Conservation (phyloP, 2,113 vertebrate species). For the Todiramphus chloris region DNA sequence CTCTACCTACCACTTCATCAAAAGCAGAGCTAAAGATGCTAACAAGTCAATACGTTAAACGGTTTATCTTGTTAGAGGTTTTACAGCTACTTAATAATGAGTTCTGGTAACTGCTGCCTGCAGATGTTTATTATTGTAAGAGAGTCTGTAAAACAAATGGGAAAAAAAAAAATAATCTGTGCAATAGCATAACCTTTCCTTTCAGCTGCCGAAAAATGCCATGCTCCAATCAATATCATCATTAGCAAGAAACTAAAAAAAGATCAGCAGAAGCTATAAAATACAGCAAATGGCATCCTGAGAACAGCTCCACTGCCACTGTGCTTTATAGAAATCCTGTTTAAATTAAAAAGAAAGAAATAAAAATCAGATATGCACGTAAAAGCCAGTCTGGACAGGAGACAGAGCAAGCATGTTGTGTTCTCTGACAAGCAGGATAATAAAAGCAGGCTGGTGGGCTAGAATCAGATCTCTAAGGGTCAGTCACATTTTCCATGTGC, state of each 20-base stretch:
- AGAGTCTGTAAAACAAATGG: not conserved
- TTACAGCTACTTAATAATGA: conserved; percentile 36
- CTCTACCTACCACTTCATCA: not conserved
- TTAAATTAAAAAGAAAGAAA: not conserved
- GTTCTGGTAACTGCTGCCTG: conserved; percentile 4
- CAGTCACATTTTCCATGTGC: conserved; percentile 65
- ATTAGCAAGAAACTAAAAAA: conserved; percentile 26
- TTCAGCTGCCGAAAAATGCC: conserved; percentile 29
- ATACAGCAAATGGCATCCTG: not conserved
- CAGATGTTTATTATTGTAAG: not conserved
- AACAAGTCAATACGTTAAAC: not conserved
- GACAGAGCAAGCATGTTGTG: not conserved
- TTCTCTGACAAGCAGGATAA: not conserved
- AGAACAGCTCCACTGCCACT: not conserved
- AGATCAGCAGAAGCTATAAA: conserved; percentile 21
- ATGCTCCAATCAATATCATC: conserved; percentile 25
- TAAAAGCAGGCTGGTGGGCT: not conserved
- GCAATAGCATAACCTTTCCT: not conserved
- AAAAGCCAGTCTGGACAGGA: not conserved
- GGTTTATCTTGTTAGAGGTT: not conserved
- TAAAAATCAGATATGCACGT: not conserved
- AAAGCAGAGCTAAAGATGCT: not conserved
- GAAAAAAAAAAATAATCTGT: not conserved
- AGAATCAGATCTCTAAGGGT: conserved; percentile 64
- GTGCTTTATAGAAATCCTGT: not conserved